phyloP scores from a whole-genome alignment of 2,888 invertebrate species.

The Ennomos erosarius region DNA sequence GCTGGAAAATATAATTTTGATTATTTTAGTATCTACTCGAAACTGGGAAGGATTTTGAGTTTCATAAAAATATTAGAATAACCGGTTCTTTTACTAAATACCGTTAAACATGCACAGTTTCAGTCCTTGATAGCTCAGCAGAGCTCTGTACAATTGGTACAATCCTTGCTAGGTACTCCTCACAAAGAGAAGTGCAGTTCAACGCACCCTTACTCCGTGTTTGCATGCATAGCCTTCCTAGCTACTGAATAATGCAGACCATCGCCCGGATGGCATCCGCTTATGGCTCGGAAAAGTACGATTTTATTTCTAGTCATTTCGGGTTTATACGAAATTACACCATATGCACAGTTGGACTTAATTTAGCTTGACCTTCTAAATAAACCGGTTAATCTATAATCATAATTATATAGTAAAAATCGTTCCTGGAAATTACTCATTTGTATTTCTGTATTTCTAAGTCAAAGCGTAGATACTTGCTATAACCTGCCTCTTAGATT shows the following conservation, averaged over 20 bases:
- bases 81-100: not conserved
- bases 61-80: too few relatives aligned
- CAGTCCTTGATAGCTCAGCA: not conserved
- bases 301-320: slow-evolving; percentile 21
- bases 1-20: too few relatives aligned
- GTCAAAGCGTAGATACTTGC: not conserved
- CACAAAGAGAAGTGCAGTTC: slow-evolving; percentile 45
- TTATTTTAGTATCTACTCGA: too few relatives aligned
- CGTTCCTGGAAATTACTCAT: too few relatives aligned
- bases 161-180: slow-evolving; percentile 18
- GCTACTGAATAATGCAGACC: slow-evolving; percentile 69
- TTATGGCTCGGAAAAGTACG: slow-evolving; percentile 17
- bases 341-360: not conserved
- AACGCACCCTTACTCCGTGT: slow-evolving; percentile 48
- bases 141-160: slow-evolving; percentile 4
- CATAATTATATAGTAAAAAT: too few relatives aligned
- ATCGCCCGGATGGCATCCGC: slow-evolving; percentile 41
- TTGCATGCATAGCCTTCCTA: slow-evolving; percentile 65
- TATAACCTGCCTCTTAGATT: not conserved
- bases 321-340: slow-evolving; percentile 14
- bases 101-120: slow-evolving; percentile 1
- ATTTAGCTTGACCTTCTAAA: too few relatives aligned
- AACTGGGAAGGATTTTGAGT: too few relatives aligned
- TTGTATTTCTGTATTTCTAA: not conserved
- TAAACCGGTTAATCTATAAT: too few relatives aligned